Percentiles rank a stretch among this genome's conserved stretches.
Conservation (phyloP, 2,797 vertebrate genomes). For the Diplodus puntazzo region DNA sequence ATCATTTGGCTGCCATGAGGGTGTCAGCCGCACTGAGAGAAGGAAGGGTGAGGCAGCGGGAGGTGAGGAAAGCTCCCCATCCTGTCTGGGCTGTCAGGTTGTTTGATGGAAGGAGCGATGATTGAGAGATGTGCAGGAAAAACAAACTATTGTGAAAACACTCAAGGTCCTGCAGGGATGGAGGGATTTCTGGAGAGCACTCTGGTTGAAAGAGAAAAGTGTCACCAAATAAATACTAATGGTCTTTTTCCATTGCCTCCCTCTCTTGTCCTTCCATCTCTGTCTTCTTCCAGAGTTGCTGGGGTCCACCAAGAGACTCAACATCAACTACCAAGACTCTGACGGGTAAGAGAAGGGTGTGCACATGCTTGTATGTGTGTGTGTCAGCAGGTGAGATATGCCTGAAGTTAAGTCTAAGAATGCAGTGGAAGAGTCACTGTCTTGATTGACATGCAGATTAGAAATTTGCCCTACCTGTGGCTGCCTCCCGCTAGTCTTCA, state of each 20-base stretch:
- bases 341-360: constrained; percentile 82
- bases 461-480: constrained; percentile 21
- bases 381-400: constrained; percentile 25
- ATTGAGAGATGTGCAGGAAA: constrained; percentile 2
- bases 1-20: constrained; percentile 48
- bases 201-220: constrained; percentile 53
- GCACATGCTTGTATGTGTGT: constrained; percentile 12
- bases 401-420: constrained; percentile 39
- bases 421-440: constrained; percentile 38
- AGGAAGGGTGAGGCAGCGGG: constrained; percentile 49
- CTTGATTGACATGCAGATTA: constrained; percentile 50
- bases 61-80: constrained; percentile 60
- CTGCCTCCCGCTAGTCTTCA: constrained; percentile 26
- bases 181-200: constrained; percentile 32
- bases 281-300: constrained; percentile 90
- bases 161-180: constrained; percentile 1
- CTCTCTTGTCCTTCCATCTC: constrained; percentile 17
- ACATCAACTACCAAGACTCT: constrained; percentile 95
- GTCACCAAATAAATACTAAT: constrained; percentile 47
- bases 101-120: constrained; percentile 52
- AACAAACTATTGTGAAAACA: constrained; percentile 5
- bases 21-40: constrained; percentile 30
- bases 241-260: constrained; percentile 20
- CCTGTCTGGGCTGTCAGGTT: constrained; percentile 53
- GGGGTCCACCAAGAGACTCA: constrained; percentile 95